Conservation (phyloP, 2,113 vertebrate genomes). For the Lampris megalopsis region DNA sequence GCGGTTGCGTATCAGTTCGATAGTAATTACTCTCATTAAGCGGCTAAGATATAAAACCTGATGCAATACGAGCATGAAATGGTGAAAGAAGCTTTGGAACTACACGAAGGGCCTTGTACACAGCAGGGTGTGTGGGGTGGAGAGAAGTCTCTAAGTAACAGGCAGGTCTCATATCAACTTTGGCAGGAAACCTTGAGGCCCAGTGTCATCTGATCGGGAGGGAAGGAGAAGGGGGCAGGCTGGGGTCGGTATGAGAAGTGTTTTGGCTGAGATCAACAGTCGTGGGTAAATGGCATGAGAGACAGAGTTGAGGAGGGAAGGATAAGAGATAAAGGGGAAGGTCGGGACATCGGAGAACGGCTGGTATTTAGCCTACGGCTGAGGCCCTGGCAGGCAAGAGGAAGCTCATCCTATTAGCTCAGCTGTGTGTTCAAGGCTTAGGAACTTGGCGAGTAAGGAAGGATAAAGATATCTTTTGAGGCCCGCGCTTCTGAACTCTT, state of each 20-base stretch:
- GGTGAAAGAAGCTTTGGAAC: conserved; percentile 48
- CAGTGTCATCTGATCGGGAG: conserved; percentile 73
- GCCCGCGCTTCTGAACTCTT: conserved; percentile 2
- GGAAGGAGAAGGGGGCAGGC: conserved; percentile 12
- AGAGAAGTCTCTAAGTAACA: conserved; percentile 65
- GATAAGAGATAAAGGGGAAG: conserved; percentile 59
- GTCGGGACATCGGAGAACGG: conserved; percentile 50
- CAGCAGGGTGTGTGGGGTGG: conserved; percentile 44
- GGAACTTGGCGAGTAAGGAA: conserved; percentile 43
- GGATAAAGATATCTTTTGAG: conserved; percentile 53
- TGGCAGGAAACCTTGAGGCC: conserved; percentile 71
- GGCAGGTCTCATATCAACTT: conserved; percentile 69
- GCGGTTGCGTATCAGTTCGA: not conserved
- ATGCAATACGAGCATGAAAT: conserved; percentile 28
- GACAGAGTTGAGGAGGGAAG: conserved; percentile 41
- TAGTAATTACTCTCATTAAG: conserved; percentile 15
- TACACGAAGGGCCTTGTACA: conserved; percentile 7
- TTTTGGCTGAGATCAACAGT: conserved; percentile 60
- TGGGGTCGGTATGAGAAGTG: conserved; percentile 42
- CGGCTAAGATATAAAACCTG: conserved; percentile 4
- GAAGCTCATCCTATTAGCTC: conserved; percentile 70
- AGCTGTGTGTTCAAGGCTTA: conserved; percentile 62
- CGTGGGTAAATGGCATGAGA: conserved; percentile 21
- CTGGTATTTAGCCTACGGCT: conserved; percentile 45
- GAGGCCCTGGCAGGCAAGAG: conserved; percentile 35